Base-by-base conservation (phyloP, 2,888 invertebrate genomes). In the Melinaea marsaeus region DNA sequence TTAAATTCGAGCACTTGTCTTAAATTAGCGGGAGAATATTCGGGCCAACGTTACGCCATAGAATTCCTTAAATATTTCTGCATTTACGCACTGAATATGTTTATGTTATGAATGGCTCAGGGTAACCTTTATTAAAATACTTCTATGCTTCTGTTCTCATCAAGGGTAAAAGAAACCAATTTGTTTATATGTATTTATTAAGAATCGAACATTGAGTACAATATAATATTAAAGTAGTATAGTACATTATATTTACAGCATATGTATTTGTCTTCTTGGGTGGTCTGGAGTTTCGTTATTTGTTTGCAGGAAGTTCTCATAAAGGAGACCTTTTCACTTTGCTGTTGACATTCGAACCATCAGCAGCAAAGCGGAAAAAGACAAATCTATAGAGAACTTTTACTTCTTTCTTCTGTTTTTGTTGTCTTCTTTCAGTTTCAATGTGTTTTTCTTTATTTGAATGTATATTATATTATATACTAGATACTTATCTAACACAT, bases 321-420 rank as follows among this genome's bases (percentile, higher is more conserved):
- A 91, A 90, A 90, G 90, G 86, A 89, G 90, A 89, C 91, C 90
- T 90, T 91, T 91, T 91, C 91, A 85, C 90, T 91, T 88, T 91
- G 90, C 91, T 90, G 91, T 90, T 91, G 91, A 87, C 79, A 77
- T 78, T 71, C 61, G n/a, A 72, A 79, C 76, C 76, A 90, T 90
- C 91, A 91, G 91, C 91, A 91, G 91, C 91, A 91, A 91, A 91
- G 91, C 91, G 91, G 91, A 91, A 91, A 91, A 91, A 91, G 91
- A 91, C 91, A 91, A 88, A 80, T 90, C 80, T 90, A 90, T 88
- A 79, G 73, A 89, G 90, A 90, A 90, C 90, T 83, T 76, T 74
- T 42, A 9, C 76, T 69, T 72, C 63, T 74, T 66, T 75, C 67
- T 75, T 76, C 71, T 68, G 60, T 69, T 62, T 55, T 66, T 72